Evolutionary conservation across 2,888 invertebrate genomes (phyloP).

Genomic region (Caenorhabditis sinica): DNA sequence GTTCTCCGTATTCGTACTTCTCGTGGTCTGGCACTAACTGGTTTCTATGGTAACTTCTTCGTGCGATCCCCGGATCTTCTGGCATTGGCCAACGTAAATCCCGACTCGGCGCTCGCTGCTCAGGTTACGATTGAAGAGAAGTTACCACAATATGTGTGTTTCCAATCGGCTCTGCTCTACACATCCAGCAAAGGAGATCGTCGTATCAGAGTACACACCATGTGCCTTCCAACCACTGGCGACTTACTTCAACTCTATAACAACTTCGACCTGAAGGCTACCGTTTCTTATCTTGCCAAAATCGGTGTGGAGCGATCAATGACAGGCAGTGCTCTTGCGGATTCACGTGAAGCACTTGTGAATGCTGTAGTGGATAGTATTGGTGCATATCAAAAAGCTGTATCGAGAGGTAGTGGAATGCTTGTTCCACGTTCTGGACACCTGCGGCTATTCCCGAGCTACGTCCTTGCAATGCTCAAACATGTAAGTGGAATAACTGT

Average conservation of each 20-base stretch:
- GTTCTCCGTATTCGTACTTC: slow-evolving; percentile 86
- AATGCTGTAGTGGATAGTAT: slow-evolving; percentile 95
- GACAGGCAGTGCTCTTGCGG: slow-evolving; percentile 88
- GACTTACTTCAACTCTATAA: slow-evolving; percentile 92
- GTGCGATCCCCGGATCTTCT: slow-evolving; percentile 97
- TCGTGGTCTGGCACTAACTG: slow-evolving; percentile 92
- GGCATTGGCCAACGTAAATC: slow-evolving; percentile 96
- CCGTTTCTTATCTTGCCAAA: slow-evolving; percentile 93
- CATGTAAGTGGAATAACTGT: slow-evolving; percentile 64
- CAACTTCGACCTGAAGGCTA: slow-evolving; percentile 91
- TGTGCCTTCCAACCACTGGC: slow-evolving; percentile 93
- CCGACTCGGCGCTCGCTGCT: slow-evolving; percentile 98
- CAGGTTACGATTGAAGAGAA: slow-evolving; percentile 95
- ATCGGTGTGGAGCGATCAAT: slow-evolving; percentile 97
- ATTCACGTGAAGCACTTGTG: slow-evolving; percentile 96
- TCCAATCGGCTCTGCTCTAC: slow-evolving; percentile 97
- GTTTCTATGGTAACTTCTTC: slow-evolving; percentile 99
- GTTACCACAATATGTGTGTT: slow-evolving; percentile 92
- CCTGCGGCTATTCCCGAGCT: slow-evolving; percentile 91
- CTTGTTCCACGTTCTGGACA: slow-evolving; percentile 89
- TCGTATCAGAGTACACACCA: slow-evolving; percentile 96
- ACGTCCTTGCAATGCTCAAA: slow-evolving; percentile 92
- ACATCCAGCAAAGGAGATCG: slow-evolving; percentile 97
- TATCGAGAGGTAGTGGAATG: slow-evolving; percentile 85
- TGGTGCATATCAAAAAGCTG: slow-evolving; percentile 84